phyloP scores from a whole-genome alignment of 2,888 invertebrate species.

The Sthenelais limicola region DNA sequence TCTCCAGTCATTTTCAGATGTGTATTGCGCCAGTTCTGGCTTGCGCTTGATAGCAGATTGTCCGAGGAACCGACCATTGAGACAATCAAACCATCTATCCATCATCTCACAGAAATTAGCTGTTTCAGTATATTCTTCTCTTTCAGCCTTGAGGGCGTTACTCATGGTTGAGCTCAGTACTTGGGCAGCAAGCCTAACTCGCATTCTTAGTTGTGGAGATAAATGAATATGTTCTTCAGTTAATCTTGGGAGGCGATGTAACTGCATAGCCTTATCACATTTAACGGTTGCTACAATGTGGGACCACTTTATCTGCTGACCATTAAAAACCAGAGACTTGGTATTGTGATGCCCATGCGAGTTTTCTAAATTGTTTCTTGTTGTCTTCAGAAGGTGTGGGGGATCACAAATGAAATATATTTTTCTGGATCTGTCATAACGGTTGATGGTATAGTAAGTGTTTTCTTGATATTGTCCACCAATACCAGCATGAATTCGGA shows the following conservation, averaged over 20 bases:
- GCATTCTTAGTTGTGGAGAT: conserved; percentile 20
- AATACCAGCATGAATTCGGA: conserved; percentile 1
- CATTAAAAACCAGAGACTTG: background rate
- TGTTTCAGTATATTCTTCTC: background rate
- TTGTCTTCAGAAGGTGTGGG: conserved; percentile 29
- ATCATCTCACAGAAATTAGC: conserved; percentile 18
- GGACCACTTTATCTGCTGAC: background rate
- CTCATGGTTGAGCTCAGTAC: conserved; percentile 15
- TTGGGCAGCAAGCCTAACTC: conserved; percentile 20
- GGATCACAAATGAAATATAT: conserved; percentile 35
- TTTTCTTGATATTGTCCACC: background rate
- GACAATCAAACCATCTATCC: conserved; percentile 30
- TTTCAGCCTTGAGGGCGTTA: conserved; percentile 1
- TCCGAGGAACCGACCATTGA: conserved; percentile 13
- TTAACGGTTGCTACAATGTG: conserved; percentile 1
- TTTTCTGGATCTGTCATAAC: conserved; percentile 6
- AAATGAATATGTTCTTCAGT: conserved; percentile 22
- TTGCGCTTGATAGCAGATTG: background rate
- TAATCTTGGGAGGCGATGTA: background rate
- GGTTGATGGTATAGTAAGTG: conserved; percentile 14
- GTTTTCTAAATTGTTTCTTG: conserved; percentile 20
- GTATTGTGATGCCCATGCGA: conserved; percentile 19
- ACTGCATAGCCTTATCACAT: background rate
- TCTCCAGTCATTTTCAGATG: background rate
- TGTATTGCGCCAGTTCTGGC: background rate